Percentiles rank a stretch among this genome's conserved stretches.
These are phyloP conservation scores for Drosophila asahinai DNA, from an alignment of 1,140 invertebrate species.

Conservation along the genomic window DNA sequence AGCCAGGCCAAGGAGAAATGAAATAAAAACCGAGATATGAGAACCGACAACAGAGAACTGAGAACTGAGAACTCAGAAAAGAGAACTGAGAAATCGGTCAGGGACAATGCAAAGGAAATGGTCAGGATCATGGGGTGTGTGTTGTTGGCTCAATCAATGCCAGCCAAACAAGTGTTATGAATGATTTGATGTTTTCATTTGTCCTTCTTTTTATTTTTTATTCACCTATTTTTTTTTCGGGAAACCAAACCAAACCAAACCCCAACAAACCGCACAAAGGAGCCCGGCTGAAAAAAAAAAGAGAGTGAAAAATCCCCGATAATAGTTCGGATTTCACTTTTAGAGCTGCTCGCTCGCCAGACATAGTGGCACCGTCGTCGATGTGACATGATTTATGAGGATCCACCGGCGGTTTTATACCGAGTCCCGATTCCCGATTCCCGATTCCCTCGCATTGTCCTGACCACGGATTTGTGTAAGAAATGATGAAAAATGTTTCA, in stretches of 20 bases:
- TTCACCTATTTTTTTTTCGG: conserved; percentile 21
- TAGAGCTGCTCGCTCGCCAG: conserved; percentile 33
- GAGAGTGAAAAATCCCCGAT: conserved; percentile 60
- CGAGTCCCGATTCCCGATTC: conserved; percentile 3
- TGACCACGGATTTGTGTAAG: conserved; percentile 58
- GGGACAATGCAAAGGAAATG: conserved; percentile 71
- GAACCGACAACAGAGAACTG: neutral
- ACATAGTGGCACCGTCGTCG: conserved; percentile 64
- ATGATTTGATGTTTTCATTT: conserved; percentile 83
- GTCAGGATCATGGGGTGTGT: conserved; percentile 75
- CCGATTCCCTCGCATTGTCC: conserved; percentile 37
- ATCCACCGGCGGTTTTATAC: conserved; percentile 25
- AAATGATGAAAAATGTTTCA: conserved; percentile 76
- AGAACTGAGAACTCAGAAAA: neutral
- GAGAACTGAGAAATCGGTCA: conserved; percentile 31
- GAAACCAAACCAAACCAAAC: conserved; percentile 33
- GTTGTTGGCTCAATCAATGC: conserved; percentile 78
- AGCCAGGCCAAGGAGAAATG: neutral
- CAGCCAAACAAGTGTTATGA: conserved; percentile 78
- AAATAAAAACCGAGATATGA: conserved; percentile 5
- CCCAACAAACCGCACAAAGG: conserved; percentile 76
- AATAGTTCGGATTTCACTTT: conserved; percentile 77
- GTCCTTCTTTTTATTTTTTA: conserved; percentile 34
- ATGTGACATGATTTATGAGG: conserved; percentile 72
- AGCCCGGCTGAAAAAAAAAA: conserved; percentile 10